These are phyloP conservation scores for Gambelia wislizenii DNA, from an alignment of 2,797 vertebrate species.

Conservation along the genomic window DNA sequence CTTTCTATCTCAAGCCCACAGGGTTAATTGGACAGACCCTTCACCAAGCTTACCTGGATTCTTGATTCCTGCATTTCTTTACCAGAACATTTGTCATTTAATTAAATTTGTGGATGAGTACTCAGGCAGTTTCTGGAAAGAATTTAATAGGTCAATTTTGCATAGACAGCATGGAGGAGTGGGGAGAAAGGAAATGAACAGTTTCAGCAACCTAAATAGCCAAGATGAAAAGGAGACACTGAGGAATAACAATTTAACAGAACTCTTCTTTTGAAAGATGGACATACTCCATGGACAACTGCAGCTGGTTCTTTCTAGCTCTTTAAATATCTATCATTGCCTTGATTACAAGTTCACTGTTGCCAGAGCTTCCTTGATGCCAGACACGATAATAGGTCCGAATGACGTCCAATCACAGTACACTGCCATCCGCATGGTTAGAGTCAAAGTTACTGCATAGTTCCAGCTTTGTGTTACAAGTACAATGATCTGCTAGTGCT, in stretches of 20 bases:
- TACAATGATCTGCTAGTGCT: neutral
- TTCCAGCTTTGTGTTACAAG: constrained; percentile 3
- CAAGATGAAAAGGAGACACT: constrained; percentile 2
- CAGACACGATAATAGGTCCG: neutral
- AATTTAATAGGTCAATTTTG: constrained; percentile 27
- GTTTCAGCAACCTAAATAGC: constrained; percentile 27
- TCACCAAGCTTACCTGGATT: neutral
- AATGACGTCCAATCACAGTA: neutral
- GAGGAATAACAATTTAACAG: neutral
- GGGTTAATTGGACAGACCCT: constrained; percentile 30
- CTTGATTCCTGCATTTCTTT: neutral
- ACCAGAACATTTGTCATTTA: constrained; percentile 36
- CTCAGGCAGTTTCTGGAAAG: constrained; percentile 8
- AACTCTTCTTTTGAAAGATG: constrained; percentile 26
- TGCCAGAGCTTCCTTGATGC: constrained; percentile 16
- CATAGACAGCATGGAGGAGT: neutral
- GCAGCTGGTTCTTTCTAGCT: neutral
- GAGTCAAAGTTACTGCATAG: constrained; percentile 15
- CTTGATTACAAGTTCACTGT: constrained; percentile 2
- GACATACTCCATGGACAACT: neutral
- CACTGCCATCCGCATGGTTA: neutral
- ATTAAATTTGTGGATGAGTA: constrained; percentile 30
- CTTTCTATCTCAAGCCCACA: neutral
- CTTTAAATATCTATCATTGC: neutral
- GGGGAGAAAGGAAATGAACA: neutral